A percentile compares a stretch with the other conserved stretches of the same genome.
Evolutionary conservation across 2,888 invertebrate genomes (phyloP).

Genomic region (Alloplasta piceator): DNA sequence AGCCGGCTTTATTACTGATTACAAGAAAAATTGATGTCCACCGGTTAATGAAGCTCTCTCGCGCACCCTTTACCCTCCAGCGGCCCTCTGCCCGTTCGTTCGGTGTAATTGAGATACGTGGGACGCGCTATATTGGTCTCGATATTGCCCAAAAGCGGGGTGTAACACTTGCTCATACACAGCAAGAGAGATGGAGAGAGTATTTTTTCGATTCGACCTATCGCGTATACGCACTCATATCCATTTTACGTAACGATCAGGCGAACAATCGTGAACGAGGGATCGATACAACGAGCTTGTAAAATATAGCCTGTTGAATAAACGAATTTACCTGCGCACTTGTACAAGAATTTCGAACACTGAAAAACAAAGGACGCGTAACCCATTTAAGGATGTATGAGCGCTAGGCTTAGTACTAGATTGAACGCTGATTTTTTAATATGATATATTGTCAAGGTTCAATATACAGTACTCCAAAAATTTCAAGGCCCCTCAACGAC

Average conservation of each 20-base stretch:
- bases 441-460: no score
- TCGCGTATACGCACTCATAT: slow-evolving; percentile 23
- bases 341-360: no score
- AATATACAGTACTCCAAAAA: no score
- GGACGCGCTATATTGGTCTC: slow-evolving; percentile 53
- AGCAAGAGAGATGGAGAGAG: slow-evolving; percentile 31
- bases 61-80: background rate
- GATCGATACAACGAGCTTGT: slow-evolving; percentile 12
- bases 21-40: slow-evolving; percentile 79
- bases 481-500: no score
- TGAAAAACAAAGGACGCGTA: no score
- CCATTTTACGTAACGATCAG: slow-evolving; percentile 7
- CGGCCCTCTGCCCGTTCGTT: background rate
- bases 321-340: no score
- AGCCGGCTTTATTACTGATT: slow-evolving; percentile 80
- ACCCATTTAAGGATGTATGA: no score
- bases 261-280: slow-evolving; percentile 28
- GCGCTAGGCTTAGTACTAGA: no score
- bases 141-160: slow-evolving; percentile 53
- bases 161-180: slow-evolving; percentile 33
- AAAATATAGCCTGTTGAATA: background rate
- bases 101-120: slow-evolving; percentile 64
- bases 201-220: slow-evolving; percentile 60
- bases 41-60: slow-evolving; percentile 75
- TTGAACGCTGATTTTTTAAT: no score